phyloP scores from a whole-genome alignment of 2,797 vertebrate genomes.

The Urocyon cinereoargenteus region DNA sequence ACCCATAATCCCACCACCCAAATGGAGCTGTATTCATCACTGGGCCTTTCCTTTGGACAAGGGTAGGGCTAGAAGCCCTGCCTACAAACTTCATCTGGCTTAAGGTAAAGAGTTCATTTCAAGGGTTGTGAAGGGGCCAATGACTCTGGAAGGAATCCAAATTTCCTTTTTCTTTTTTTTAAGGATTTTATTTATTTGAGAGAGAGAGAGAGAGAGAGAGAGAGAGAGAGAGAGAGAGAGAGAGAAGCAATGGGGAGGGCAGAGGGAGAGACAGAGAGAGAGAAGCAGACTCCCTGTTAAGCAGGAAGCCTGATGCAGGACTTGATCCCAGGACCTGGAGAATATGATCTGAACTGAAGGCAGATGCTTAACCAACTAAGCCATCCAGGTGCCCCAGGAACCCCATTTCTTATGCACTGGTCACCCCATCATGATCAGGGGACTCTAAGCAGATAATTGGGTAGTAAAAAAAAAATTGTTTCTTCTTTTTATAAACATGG shows the following conservation, averaged over 20 bases:
- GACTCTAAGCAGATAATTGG: background rate
- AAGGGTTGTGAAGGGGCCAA: background rate
- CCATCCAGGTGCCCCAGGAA: background rate
- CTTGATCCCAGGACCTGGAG: too few species aligned
- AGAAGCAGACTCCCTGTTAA: too few species aligned
- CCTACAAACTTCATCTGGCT: background rate
- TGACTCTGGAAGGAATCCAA: background rate
- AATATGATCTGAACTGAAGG: too few species aligned
- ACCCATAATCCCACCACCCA: background rate
- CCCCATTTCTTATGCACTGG: background rate
- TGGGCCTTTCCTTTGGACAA: background rate
- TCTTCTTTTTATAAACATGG: background rate
- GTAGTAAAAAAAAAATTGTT: background rate
- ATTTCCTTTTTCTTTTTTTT: too few species aligned
- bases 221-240: too few species aligned
- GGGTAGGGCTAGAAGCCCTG: background rate
- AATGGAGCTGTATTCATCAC: background rate
- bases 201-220: too few species aligned
- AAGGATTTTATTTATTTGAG: too few species aligned
- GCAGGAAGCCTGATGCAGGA: too few species aligned
- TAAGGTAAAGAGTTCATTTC: background rate
- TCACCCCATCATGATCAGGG: background rate
- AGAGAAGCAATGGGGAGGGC: too few species aligned
- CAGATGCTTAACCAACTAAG: too few species aligned
- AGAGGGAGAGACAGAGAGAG: too few species aligned